Evolutionary conservation across 2,113 vertebrate genomes (phyloP), one percentile per base, ranked within the genome.

Genomic region (Grantiella picta): DNA sequence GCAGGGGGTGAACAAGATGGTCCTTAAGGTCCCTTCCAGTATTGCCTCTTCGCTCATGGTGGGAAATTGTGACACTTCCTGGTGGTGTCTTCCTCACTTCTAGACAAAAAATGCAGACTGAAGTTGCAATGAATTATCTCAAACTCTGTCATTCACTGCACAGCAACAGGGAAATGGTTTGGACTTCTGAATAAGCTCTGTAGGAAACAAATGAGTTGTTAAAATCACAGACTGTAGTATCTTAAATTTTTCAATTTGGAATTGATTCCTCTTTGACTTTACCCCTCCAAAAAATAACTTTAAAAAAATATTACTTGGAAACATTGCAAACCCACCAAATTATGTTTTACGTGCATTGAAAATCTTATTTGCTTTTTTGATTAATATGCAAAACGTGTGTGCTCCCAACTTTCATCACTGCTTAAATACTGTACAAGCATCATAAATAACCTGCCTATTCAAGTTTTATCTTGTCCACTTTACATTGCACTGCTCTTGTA

Each of bases 401-500:
- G 47, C 65, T 72, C 69, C 69, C 59, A 77, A 23, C 36, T 86
- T 94, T 94, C 85, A 75, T 82, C 92, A 64, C 64, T 84, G 80
- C 92, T 97, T 96, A 96, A 97, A 96, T 94, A 91, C 85, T 83
- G 84, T 61, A 65, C 56, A 53, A 40, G 87, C 52, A 35, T 70
- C 64, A 78, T 96, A 97, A 97, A 97, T 97, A 97, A 97, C 90
- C 89, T 93, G 81, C 25, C 60, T 92, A 92, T 94, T 97, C 94
- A 96, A 92, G 92, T 98, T 97, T 96, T 98, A 97, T 97, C 97
- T 97, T 94, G 94, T 95, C 82, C 87, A 93, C 94, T 94, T 95
- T 94, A 94, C 89, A 53, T 95, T 93, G 92, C 94, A 44, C 68
- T 87, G 93, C 80, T 92, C 96, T 96, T 97, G 97, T 98, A 98